Conservation (phyloP, 2,888 invertebrate species). For the Xestoiulus laeticollis region DNA sequence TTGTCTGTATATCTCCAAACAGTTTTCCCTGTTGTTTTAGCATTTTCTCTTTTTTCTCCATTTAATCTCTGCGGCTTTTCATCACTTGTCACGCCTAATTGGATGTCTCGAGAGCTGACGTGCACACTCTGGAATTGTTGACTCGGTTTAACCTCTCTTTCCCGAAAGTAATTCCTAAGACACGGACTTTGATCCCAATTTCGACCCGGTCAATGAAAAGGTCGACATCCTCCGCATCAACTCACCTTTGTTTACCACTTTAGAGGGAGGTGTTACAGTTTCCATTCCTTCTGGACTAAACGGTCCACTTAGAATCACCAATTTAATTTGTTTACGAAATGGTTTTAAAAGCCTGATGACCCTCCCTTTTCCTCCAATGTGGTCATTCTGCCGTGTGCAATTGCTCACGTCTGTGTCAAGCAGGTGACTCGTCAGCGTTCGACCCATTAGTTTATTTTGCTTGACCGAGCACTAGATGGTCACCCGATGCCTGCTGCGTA, state of each 20-base stretch:
- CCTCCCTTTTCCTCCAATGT: background rate
- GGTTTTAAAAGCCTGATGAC: background rate
- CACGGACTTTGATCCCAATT: conserved; percentile 6
- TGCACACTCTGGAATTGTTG: background rate
- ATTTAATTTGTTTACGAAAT: conserved; percentile 8
- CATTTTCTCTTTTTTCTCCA: background rate
- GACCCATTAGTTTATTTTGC: background rate
- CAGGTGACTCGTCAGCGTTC: background rate
- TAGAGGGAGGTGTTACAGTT: background rate
- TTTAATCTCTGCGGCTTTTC: conserved; percentile 5
- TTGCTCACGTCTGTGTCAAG: background rate
- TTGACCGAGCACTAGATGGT: background rate
- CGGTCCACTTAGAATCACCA: background rate
- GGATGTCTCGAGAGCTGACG: background rate
- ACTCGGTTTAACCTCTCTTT: background rate
- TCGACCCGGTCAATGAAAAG: background rate
- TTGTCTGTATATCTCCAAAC: background rate
- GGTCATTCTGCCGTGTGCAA: background rate
- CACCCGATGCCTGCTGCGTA: background rate
- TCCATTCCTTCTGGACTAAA: background rate
- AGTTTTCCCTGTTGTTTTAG: background rate
- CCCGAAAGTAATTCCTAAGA: background rate
- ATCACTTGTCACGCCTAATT: conserved; percentile 15
- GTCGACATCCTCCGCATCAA: background rate
- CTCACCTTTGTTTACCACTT: background rate